Evolutionary conservation across 2,888 invertebrate genomes (phyloP).

Genomic region (Drosophila atripex): DNA sequence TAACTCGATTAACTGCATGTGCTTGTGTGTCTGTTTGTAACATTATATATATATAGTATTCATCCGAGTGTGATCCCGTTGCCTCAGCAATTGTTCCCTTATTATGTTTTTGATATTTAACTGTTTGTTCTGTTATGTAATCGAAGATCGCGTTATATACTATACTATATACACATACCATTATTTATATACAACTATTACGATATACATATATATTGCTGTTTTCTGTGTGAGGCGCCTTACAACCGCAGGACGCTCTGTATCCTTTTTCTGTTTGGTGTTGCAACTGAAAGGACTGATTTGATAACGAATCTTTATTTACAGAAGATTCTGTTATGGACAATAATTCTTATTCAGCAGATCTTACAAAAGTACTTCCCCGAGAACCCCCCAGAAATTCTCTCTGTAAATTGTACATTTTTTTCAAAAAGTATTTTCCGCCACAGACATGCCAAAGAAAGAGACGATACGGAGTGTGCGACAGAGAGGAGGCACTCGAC

Average conservation of each 20-base stretch:
- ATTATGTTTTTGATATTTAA: conserved; percentile 56
- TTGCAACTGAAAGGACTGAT: background rate
- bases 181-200: conserved; percentile 2
- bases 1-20: conserved; percentile 18
- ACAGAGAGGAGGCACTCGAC: background rate
- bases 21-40: conserved; percentile 21
- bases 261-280: background rate
- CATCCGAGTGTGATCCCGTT: conserved; percentile 65
- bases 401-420: too few relatives aligned
- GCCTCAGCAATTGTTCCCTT: conserved; percentile 45
- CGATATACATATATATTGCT: conserved; percentile 2
- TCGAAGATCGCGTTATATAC: conserved; percentile 33
- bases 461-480: background rate
- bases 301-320: conserved; percentile 4
- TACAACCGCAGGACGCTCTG: conserved; percentile 10
- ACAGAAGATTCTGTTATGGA: conserved; percentile 5
- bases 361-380: background rate
- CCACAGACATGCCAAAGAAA: background rate
- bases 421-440: too few relatives aligned
- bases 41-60: conserved; percentile 56
- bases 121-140: conserved; percentile 52
- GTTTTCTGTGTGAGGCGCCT: conserved; percentile 18
- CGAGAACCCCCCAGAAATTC: too few relatives aligned
- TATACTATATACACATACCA: conserved; percentile 15
- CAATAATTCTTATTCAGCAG: conserved; percentile 12